A percentile compares a stretch with the other conserved stretches of the same genome.
phyloP scores from a whole-genome alignment of 2,797 vertebrate genomes.

The Enteromius fasciolatus region DNA sequence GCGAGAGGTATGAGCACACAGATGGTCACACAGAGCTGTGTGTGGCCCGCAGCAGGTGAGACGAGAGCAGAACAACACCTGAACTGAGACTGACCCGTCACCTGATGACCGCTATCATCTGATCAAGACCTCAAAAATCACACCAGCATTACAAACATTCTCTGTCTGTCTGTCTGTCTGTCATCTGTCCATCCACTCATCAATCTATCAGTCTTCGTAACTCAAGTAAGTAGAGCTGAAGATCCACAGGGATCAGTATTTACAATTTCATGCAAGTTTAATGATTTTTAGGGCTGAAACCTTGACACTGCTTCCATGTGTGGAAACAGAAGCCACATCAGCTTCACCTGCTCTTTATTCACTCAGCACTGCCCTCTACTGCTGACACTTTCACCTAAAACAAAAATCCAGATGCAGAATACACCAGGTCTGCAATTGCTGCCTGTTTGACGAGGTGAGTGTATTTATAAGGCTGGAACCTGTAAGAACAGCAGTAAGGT shows the following conservation, averaged over 20 bases:
- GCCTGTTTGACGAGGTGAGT: not conserved
- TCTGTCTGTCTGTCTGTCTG: not conserved
- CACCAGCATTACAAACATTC: too few relatives aligned
- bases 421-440: not conserved
- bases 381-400: not conserved
- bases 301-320: not conserved
- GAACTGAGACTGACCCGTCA: conserved; percentile 8
- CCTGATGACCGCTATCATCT: not conserved
- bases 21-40: not conserved
- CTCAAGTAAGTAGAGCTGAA: not conserved
- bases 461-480: not conserved
- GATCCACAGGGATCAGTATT: not conserved
- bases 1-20: conserved; percentile 13
- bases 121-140: not conserved
- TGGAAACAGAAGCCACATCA: not conserved
- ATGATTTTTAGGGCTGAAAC: not conserved
- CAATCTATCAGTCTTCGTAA: not conserved
- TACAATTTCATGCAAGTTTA: not conserved
- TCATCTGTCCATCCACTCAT: not conserved
- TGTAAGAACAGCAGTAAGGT: not conserved
- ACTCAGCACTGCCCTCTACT: not conserved
- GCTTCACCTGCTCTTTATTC: not conserved
- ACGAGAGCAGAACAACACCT: conserved; percentile 26
- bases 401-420: conserved; percentile 8
- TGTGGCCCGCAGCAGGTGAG: conserved; percentile 12